Evolutionary conservation across 2,888 invertebrate species (phyloP), one percentile per base, ranked within the genome.

Genomic region (Odontothrips loti): DNA sequence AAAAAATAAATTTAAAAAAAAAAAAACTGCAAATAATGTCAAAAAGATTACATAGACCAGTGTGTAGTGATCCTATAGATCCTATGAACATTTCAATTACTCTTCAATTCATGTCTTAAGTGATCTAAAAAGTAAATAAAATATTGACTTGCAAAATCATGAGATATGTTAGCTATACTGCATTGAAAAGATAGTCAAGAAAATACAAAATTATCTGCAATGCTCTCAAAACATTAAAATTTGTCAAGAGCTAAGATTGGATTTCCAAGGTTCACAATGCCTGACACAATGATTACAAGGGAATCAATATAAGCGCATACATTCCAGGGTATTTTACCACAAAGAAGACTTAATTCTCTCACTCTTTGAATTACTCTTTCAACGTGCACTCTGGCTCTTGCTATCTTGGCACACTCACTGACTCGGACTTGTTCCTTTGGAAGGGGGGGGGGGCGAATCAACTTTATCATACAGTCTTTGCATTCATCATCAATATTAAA

Each of bases 301-400:
- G 17, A 17, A 15, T 58, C 15, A 0, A 58, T 11, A 15, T 58
- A 58, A 1, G 17, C 15, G 15, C 17, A 17, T 15, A 58, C 58
- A 15, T 9, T 58, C 58, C 58, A 58, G 17, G 58, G 58, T 20
- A 58, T 58, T 58, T 58, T 58, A 6, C 58, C 58, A 29, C 79
- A 48, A 58, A 81, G 29, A 23, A 79, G 29, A 47, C 75, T 47
- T 68, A 68, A 81, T 17, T 58, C 48, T 68, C 80, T 81, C 4
- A 81, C 34, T n/a, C 80, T 63, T 48, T 81, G 81, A n/a, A 79
- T 81, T 20, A 51, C 80, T 1, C 81, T 51, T 47, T 81, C 81
- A 43, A 79, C 48, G 79, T 81, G 81, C 34, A 81, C 80, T 79
- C 80, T 68, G 6, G 81, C 81, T 68, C 80, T 12, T 6, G 80